These are phyloP conservation scores for Acanthaster planci DNA, from an alignment of 35 echinoderm and acorn worm species.

Conservation along the genomic window DNA sequence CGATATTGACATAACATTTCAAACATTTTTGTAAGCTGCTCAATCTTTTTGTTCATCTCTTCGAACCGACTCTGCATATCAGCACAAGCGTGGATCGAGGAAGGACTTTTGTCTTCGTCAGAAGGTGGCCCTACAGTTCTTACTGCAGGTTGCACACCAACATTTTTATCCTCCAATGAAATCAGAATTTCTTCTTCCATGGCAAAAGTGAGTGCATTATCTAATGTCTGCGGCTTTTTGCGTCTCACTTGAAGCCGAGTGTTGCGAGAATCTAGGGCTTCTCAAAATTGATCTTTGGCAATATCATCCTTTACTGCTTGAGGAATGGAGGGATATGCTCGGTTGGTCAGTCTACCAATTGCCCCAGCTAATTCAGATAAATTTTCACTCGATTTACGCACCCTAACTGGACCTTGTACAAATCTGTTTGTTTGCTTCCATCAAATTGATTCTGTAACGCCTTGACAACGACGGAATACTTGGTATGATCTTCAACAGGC, in stretches of 20 bases:
- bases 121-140: no score
- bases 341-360: background rate
- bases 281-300: background rate
- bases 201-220: background rate
- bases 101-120: no score
- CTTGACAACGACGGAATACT: background rate
- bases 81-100: no score
- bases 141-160: no score
- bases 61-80: no score
- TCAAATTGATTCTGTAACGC: background rate
- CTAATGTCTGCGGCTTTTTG: background rate
- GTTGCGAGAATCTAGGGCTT: background rate
- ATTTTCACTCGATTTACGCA: background rate
- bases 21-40: background rate
- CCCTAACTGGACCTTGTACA: constrained; percentile 11
- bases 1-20: no score
- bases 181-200: background rate
- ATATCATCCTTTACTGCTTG: background rate
- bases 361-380: background rate
- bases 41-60: background rate
- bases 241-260: background rate
- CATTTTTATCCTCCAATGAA: background rate
- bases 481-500: background rate
- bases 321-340: background rate
- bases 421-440: background rate